Evolutionary conservation across 2,113 vertebrate genomes (phyloP).

Genomic region (Synodontis membranacea): DNA sequence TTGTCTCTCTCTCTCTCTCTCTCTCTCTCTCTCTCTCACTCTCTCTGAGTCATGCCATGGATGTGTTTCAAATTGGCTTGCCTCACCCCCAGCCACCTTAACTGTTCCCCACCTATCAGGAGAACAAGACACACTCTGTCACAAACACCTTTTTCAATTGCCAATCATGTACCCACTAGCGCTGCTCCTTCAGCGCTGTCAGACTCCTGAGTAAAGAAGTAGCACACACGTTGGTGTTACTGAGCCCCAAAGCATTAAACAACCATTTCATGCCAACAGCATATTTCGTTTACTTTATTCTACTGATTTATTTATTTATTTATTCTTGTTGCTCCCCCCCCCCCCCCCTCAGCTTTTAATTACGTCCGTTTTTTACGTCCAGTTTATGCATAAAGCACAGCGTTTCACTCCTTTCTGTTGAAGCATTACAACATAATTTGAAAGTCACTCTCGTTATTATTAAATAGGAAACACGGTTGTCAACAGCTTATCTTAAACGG

Average conservation of each 20-base stretch:
- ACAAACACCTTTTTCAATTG: conserved; percentile 74
- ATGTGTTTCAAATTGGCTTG: conserved; percentile 68
- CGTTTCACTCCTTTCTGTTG: too few relatives aligned
- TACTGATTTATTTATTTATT: not conserved
- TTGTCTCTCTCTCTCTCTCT: conserved; percentile 61
- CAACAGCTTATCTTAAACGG: not conserved
- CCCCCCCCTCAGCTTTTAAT: too few relatives aligned
- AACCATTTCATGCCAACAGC: not conserved
- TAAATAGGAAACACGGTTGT: not conserved
- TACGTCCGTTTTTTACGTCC: not conserved
- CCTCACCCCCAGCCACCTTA: conserved; percentile 74
- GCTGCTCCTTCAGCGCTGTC: conserved; percentile 80
- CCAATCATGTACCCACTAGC: conserved; percentile 79
- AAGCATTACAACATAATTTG: not conserved
- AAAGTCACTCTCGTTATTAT: not conserved
- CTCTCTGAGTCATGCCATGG: conserved; percentile 81
- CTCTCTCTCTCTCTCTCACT: conserved; percentile 59
- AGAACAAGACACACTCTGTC: conserved; percentile 80
- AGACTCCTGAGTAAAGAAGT: conserved; percentile 75
- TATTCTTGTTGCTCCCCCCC: too few relatives aligned
- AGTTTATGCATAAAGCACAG: too few relatives aligned
- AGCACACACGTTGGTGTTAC: conserved; percentile 65
- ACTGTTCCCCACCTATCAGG: conserved; percentile 82
- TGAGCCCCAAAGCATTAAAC: not conserved
- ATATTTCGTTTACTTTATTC: not conserved